Conservation (phyloP, 2,113 vertebrate species). For the Riparia riparia region DNA sequence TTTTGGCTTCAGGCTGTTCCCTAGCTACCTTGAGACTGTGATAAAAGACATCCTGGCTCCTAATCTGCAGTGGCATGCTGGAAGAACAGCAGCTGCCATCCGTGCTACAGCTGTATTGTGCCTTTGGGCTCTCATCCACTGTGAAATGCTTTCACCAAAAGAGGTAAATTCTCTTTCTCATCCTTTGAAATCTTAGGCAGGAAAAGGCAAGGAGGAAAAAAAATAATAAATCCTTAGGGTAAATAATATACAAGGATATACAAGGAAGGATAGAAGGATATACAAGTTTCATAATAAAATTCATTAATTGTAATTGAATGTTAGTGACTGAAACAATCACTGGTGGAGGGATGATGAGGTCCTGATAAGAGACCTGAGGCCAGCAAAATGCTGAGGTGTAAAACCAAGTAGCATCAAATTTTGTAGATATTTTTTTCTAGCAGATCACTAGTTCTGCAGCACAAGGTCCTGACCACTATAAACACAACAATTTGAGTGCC, state of each 20-base stretch:
- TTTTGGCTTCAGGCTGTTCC: slow-evolving; percentile 80
- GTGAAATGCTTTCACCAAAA: slow-evolving; percentile 72
- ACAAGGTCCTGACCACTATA: rapidly evolving
- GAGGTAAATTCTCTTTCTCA: slow-evolving; percentile 78
- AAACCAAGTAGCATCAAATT: not conserved
- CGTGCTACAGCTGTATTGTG: slow-evolving; percentile 90
- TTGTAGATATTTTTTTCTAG: not conserved
- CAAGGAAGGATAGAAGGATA: not conserved
- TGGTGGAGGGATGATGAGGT: not conserved
- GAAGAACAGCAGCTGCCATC: slow-evolving; percentile 88
- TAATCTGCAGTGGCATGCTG: slow-evolving; percentile 92
- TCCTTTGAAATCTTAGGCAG: not conserved
- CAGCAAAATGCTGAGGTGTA: not conserved
- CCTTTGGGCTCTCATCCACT: slow-evolving; percentile 87
- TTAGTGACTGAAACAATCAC: not conserved
- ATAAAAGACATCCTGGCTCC: slow-evolving; percentile 86
- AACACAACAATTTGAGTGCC: not conserved
- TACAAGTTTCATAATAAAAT: not conserved
- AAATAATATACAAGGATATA: not conserved
- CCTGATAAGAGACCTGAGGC: not conserved
- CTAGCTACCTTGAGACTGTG: slow-evolving; percentile 80
- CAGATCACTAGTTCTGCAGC: not conserved
- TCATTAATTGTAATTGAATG: not conserved
- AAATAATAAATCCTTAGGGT: not conserved
- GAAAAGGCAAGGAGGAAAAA: rapidly evolving